Base-by-base conservation (phyloP, 2,888 invertebrate genomes). In the Nymphalis c-album region DNA sequence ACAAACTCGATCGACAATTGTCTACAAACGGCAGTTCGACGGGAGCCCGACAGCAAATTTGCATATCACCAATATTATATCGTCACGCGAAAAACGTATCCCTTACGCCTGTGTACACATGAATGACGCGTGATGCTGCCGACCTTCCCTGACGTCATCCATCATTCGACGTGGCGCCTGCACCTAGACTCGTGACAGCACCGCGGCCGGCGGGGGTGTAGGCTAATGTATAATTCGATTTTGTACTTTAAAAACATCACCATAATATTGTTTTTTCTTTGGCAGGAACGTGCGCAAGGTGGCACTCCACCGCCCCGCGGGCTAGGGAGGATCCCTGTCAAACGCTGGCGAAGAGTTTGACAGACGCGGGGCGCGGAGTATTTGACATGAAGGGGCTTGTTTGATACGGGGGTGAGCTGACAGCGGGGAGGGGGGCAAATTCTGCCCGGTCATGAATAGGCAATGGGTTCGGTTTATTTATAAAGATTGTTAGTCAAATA, bases 311-410 rank as follows among this genome's bases (percentile, higher is more conserved):
- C 90, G 83, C 88, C 88, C 88, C 87, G 85, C 88, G 80, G 78
- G 86, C 80, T 80, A 86, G 91, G 92, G 91, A 90, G 91, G 91
- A 89, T 90, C 91, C 91, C 90, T 91, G 91, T 91, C 91, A 92
- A 92, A 91, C 90, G 88, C 87, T 90, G 88, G 87, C 90, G 91
- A 91, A 92, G 91, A 91, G 91, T 92, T 92, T 92, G 92, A 92
- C 91, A 91, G 92, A 90, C 91, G 91, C 90, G 90, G 91, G 91
- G 91, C 87, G 90, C 88, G 88, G 91, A 91, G 92, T 90, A 89
- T 92, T 92, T 91, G 92, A 92, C 92, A 90, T 91, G 91, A 91
- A 91, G 92, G 92, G 92, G 91, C 91, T 90, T 90, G 91, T 91
- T 91, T 91, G 91, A 91, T 91, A 90, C 91, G 88, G 90, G 90